A percentile compares a stretch with the other conserved stretches of the same genome.
Evolutionary conservation across 2,888 invertebrate genomes (phyloP).

Genomic region (Epistrophe grossulariae): DNA sequence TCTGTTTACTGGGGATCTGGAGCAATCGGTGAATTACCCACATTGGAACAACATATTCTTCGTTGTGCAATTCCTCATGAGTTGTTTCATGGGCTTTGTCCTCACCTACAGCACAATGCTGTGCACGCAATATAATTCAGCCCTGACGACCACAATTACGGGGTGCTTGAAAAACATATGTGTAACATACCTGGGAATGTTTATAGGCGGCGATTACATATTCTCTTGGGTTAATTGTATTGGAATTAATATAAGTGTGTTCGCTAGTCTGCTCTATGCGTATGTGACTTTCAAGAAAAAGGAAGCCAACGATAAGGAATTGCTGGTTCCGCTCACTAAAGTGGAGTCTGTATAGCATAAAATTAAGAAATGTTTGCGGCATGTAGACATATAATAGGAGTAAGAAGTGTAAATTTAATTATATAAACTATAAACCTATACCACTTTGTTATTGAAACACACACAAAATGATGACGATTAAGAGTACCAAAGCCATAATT

Average conservation of each 20-base stretch:
- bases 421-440: background rate
- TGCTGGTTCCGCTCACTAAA: slow-evolving; percentile 78
- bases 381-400: slow-evolving; percentile 33
- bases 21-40: slow-evolving; percentile 87
- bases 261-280: slow-evolving; percentile 93
- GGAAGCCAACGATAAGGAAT: slow-evolving; percentile 82
- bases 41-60: slow-evolving; percentile 92
- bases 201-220: slow-evolving; percentile 98
- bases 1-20: slow-evolving; percentile 90
- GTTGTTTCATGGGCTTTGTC: slow-evolving; percentile 98
- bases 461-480: slow-evolving; percentile 44
- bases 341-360: slow-evolving; percentile 77
- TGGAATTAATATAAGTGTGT: slow-evolving; percentile 97
- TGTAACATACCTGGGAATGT: slow-evolving; percentile 99
- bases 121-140: slow-evolving; percentile 98
- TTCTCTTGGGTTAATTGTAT: slow-evolving; percentile 97
- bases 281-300: slow-evolving; percentile 90
- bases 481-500: slow-evolving; percentile 74
- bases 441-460: slow-evolving; percentile 55
- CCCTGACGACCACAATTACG: slow-evolving; percentile 99
- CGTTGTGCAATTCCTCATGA: slow-evolving; percentile 91
- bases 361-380: slow-evolving; percentile 27
- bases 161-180: slow-evolving; percentile 99
- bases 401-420: slow-evolving; percentile 58
- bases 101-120: slow-evolving; percentile 97